These are phyloP conservation scores for Danio albolineatus DNA, from an alignment of 2,797 vertebrate species.

Conservation along the genomic window DNA sequence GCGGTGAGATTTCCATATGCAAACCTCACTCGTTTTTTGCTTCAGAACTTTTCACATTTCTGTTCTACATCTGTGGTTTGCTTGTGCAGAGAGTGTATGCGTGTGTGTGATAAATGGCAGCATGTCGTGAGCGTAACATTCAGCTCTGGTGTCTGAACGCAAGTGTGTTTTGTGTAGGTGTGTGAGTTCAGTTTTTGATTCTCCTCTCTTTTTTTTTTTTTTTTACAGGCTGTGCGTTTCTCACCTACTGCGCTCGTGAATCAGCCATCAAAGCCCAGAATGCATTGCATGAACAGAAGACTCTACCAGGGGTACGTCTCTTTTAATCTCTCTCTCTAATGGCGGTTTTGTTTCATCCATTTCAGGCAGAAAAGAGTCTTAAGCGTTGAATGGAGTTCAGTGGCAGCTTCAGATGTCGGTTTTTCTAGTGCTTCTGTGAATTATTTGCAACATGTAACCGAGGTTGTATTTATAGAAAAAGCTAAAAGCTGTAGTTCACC, in stretches of 20 bases:
- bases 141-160: neutral
- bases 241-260: conserved; percentile 61
- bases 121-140: neutral
- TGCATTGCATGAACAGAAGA: conserved; percentile 64
- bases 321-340: conserved; percentile 23
- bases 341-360: neutral
- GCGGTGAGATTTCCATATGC: neutral
- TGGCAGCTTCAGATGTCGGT: neutral
- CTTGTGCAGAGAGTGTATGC: neutral
- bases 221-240: conserved; percentile 60
- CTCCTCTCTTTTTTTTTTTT: conserved; percentile 46
- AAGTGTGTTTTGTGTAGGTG: conserved; percentile 41
- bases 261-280: conserved; percentile 63
- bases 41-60: neutral
- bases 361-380: conserved; percentile 10
- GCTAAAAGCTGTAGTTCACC: neutral
- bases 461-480: neutral
- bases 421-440: neutral
- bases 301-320: conserved; percentile 58
- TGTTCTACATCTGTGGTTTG: neutral
- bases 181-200: conserved; percentile 50
- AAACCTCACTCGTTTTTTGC: neutral
- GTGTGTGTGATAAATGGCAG: conserved; percentile 18
- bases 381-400: neutral
- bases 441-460: neutral